Conservation (phyloP, 2,888 invertebrate species). For the Megastigmus dorsalis region DNA sequence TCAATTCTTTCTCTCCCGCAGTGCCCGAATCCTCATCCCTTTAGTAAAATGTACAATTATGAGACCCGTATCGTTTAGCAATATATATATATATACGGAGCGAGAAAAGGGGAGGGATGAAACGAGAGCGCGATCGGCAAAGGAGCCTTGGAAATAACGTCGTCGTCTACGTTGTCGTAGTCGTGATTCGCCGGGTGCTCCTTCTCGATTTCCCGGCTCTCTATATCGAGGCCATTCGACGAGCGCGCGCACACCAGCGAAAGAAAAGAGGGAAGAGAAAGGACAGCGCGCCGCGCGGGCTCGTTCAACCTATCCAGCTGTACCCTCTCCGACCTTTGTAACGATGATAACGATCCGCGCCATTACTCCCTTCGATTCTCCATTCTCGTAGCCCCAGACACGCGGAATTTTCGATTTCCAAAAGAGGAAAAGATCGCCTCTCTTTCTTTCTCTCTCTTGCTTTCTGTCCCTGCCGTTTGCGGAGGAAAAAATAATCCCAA, state of each 20-base stretch:
- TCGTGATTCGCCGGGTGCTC: constrained; percentile 25
- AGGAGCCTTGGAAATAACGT: not conserved
- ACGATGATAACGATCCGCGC: constrained; percentile 36
- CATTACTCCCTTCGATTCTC: constrained; percentile 23
- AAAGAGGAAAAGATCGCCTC: not conserved
- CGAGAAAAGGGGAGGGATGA: not conserved
- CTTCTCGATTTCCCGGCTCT: constrained; percentile 27
- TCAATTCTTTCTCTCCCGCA: too few relatives aligned
- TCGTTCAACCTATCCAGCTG: too few relatives aligned
- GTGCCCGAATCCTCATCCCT: too few relatives aligned
- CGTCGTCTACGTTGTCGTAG: constrained; percentile 21
- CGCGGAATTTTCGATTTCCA: constrained; percentile 25
- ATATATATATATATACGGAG: constrained; percentile 5
- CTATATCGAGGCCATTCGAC: constrained; percentile 5
- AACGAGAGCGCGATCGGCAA: not conserved
- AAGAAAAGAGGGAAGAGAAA: not conserved
- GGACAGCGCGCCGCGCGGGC: not conserved
- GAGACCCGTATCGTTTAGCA: constrained; percentile 12
- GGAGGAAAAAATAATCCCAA: constrained; percentile 12
- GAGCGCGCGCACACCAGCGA: too few relatives aligned
- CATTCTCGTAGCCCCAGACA: constrained; percentile 9
- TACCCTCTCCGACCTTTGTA: constrained; percentile 18
- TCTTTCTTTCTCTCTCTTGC: not conserved
- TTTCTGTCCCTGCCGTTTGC: too few relatives aligned
- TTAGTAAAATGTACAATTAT: too few relatives aligned